Conservation (phyloP, 2,797 vertebrate species). For the Leontopithecus rosalia region DNA sequence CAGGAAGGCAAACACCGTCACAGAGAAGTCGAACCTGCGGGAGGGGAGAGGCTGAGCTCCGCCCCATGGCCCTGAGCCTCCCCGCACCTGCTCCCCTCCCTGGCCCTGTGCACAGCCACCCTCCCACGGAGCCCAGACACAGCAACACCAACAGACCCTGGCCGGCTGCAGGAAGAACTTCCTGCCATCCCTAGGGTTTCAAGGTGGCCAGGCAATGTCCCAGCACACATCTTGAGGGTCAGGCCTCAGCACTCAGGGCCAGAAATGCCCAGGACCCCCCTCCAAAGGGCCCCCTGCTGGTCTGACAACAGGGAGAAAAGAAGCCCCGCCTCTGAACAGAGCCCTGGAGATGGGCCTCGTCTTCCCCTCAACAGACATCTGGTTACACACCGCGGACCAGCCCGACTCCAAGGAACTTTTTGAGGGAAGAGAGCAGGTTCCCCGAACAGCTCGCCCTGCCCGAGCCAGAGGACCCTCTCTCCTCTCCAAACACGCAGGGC, state of each 20-base stretch:
- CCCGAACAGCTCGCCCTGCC: not conserved
- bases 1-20: constrained; percentile 95
- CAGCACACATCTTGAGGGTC: rapidly evolving
- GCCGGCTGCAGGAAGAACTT: too few relatives aligned
- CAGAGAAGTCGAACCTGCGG: constrained; percentile 95
- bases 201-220: rapidly evolving
- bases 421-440: not conserved
- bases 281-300: not conserved
- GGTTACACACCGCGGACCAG: not conserved
- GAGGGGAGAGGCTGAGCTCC: rapidly evolving
- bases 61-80: rapidly evolving
- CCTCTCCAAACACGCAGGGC: rapidly evolving
- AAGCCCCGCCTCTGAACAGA: not conserved
- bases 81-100: rapidly evolving
- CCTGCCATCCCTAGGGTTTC: rapidly evolving
- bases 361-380: not conserved
- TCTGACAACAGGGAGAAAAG: not conserved
- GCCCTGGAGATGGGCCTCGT: not conserved
- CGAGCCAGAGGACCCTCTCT: not conserved
- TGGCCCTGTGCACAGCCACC: rapidly evolving
- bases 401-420: not conserved
- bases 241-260: not conserved
- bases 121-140: not conserved
- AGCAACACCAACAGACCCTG: rapidly evolving
- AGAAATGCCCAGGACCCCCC: rapidly evolving